Evolutionary conservation across 2,113 vertebrate genomes (phyloP).

Genomic region (Lepus timidus): DNA sequence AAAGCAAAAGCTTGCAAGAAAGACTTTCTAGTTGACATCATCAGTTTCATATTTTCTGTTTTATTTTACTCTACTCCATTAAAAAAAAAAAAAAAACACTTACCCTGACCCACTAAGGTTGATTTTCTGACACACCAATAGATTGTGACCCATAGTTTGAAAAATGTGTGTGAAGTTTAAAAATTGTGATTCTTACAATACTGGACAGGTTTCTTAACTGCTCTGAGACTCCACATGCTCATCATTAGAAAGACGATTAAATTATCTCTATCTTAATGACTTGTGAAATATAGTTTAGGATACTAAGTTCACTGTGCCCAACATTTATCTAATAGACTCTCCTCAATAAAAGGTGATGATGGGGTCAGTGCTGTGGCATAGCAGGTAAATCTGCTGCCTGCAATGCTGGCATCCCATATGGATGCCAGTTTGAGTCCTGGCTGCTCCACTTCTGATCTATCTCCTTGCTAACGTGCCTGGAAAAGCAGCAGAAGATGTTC

Average conservation of each 20-base stretch:
- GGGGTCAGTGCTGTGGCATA: too few relatives aligned
- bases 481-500: too few relatives aligned
- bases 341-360: not conserved
- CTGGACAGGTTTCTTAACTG: not conserved
- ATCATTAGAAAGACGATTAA: not conserved
- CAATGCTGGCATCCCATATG: too few relatives aligned
- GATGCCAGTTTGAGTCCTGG: too few relatives aligned
- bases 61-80: not conserved
- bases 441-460: too few relatives aligned
- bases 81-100: not conserved
- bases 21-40: not conserved
- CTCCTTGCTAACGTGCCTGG: too few relatives aligned
- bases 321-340: not conserved
- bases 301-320: not conserved
- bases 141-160: not conserved
- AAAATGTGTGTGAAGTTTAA: not conserved
- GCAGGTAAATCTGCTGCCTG: too few relatives aligned
- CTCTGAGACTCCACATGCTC: not conserved
- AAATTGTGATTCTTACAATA: not conserved
- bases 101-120: not conserved
- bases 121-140: not conserved
- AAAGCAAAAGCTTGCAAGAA: not conserved
- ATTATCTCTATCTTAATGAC: not conserved
- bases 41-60: not conserved
- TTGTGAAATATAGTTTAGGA: not conserved